These are phyloP conservation scores for Drosophila bocki DNA, from an alignment of 1,140 invertebrate genomes.

Conservation along the genomic window DNA sequence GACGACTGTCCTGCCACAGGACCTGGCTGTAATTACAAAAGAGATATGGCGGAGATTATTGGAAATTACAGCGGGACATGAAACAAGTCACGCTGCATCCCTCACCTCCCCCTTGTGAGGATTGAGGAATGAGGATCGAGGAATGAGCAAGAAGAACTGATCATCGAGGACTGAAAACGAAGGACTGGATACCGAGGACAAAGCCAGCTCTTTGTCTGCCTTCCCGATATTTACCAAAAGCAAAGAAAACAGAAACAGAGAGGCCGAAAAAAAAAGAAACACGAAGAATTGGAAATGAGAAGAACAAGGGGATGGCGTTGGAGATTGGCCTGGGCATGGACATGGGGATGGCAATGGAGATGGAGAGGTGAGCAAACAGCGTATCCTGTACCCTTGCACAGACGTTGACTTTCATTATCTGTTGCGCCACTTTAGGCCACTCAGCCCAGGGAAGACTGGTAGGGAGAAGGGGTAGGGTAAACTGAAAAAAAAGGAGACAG, in stretches of 20 bases:
- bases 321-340: not conserved
- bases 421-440: conserved; percentile 72
- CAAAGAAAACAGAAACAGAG: conserved; percentile 14
- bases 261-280: conserved; percentile 3
- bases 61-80: conserved; percentile 60
- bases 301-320: not conserved
- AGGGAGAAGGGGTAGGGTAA: not conserved
- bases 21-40: conserved; percentile 47
- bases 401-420: conserved; percentile 82
- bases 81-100: conserved; percentile 30
- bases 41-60: conserved; percentile 11
- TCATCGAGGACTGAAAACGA: not conserved
- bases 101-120: conserved; percentile 4
- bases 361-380: conserved; percentile 38
- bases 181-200: conserved; percentile 36
- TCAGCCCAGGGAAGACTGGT: conserved; percentile 32
- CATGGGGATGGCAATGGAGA: not conserved
- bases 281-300: conserved; percentile 14
- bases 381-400: conserved; percentile 80
- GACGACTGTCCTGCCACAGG: conserved; percentile 19
- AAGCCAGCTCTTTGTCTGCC: conserved; percentile 65
- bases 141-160: not conserved
- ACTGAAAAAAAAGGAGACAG: not conserved
- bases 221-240: conserved; percentile 10
- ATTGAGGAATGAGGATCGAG: not conserved